A percentile compares a stretch with the other conserved stretches of the same genome.
Evolutionary conservation across 2,797 vertebrate genomes (phyloP).

Genomic region (Heterohyrax brucei): DNA sequence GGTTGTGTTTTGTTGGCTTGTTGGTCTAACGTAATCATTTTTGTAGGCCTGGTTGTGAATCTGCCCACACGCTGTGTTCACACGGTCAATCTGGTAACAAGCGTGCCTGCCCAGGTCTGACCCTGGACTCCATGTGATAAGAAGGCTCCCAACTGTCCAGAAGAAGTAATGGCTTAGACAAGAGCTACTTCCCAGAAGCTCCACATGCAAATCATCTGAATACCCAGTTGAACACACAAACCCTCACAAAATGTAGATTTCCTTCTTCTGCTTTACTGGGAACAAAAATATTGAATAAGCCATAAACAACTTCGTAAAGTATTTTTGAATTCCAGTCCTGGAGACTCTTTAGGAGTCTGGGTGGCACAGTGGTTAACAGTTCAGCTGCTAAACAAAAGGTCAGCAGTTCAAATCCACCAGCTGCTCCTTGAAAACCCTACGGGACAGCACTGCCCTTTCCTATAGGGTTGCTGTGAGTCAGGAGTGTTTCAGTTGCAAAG

Average conservation of each 20-base stretch:
- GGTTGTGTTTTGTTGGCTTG: neutral
- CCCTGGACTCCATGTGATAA: conserved; percentile 21
- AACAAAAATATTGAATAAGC: neutral
- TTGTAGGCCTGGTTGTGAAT: neutral
- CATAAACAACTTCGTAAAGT: neutral
- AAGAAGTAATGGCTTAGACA: neutral
- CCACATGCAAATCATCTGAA: conserved; percentile 33
- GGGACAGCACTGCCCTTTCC: too few species aligned
- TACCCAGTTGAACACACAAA: neutral
- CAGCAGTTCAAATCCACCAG: too few species aligned
- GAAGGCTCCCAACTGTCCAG: neutral
- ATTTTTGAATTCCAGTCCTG: conserved; percentile 11
- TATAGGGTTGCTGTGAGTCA: too few species aligned
- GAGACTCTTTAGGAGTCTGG: neutral
- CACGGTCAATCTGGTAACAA: neutral
- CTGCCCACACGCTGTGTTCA: neutral
- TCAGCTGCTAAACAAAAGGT: too few species aligned
- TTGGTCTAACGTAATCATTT: neutral
- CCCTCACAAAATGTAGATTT: conserved; percentile 43
- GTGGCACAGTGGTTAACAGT: too few species aligned
- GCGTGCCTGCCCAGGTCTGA: neutral
- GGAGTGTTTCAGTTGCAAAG: too few species aligned
- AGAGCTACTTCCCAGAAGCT: conserved; percentile 22
- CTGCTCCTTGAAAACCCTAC: too few species aligned
- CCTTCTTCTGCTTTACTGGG: neutral